Evolutionary conservation across 64 coral and sea anemone species (phyloP), one percentile per base, ranked within the genome.

Genomic region (Stylophora pistillata): DNA sequence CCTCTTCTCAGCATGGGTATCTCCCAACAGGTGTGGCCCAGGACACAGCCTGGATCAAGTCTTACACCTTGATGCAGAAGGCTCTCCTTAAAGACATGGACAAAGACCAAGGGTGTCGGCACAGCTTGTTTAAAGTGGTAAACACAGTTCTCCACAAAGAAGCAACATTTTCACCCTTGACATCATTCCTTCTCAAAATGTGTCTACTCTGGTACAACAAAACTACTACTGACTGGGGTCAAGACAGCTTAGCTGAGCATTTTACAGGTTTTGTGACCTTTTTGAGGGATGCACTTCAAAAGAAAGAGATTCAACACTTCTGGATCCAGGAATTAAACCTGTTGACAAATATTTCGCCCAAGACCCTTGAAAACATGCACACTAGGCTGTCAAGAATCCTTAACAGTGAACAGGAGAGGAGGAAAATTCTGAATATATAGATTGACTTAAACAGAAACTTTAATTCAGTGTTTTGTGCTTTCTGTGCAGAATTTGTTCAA

Each of bases 321-420:
- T 91, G 89, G 89, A 80, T 91, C 31, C 20, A 85, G n/a, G 78
- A 82, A 68, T 30, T 91, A 14, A 75, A 91, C 26, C 79, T 91
- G 56, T 71, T 91, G 27, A 25, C 56, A 4, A 52, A 76, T 15
- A 73, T 85, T 66, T 30, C 78, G 64, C 0, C 21, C 0, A 65
- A 33, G 12, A 91, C 89, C 0, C 69, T 91, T 34, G 70, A 29
- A 30, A 91, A 91, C 66, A 91, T 91, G 79, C 53, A 91, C 13
- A 74, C 66, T 2, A 91, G 89, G 56, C 56, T 91, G 66, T 54
- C 69, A 17, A 56, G 57, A 18, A 84, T 91, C 59, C 89, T 91
- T 2, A 84, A 13, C 56, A 91, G 89, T 69, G 72, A 91, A n/a
- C 72, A 74, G 18, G 71, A 91, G 34, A 84, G 80, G 23, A 84